phyloP scores from a whole-genome alignment of 2,113 vertebrate genomes.

The Empidonax traillii region DNA sequence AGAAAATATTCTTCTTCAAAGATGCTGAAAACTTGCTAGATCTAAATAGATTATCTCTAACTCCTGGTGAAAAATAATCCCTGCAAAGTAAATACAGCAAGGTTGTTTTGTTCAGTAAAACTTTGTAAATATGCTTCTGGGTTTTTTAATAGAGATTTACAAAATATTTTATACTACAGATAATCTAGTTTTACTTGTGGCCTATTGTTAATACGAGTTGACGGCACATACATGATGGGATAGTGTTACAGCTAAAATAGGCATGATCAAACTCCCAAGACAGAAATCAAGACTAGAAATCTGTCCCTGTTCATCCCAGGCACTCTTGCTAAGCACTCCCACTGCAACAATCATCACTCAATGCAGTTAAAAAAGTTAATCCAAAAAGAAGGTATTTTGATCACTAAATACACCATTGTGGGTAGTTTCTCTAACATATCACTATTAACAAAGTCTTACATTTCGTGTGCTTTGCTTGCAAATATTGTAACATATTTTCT shows the following conservation, averaged over 20 bases:
- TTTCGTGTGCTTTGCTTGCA: not conserved
- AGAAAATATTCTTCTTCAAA: not conserved
- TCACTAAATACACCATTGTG: not conserved
- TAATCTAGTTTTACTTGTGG: not conserved
- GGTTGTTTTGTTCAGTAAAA: not conserved
- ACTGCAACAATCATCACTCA: not conserved
- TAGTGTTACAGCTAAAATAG: not conserved
- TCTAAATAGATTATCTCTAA: constrained; percentile 1
- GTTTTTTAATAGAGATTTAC: not conserved
- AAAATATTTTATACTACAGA: not conserved
- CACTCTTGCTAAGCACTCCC: not conserved
- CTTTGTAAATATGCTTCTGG: not conserved
- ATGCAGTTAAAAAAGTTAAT: not conserved
- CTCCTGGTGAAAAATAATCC: not conserved
- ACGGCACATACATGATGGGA: not conserved
- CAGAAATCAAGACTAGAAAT: not conserved
- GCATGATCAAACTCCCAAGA: not conserved
- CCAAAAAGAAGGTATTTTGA: not conserved
- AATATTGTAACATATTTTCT: not conserved
- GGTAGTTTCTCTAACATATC: not conserved
- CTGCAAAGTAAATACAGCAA: not conserved
- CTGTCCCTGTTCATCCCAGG: not conserved
- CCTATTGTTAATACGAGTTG: not conserved
- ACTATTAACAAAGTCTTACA: not conserved
- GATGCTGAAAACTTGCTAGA: not conserved